Base-by-base conservation (phyloP, 2,888 invertebrate genomes). In the Oscheius sp. region DNA sequence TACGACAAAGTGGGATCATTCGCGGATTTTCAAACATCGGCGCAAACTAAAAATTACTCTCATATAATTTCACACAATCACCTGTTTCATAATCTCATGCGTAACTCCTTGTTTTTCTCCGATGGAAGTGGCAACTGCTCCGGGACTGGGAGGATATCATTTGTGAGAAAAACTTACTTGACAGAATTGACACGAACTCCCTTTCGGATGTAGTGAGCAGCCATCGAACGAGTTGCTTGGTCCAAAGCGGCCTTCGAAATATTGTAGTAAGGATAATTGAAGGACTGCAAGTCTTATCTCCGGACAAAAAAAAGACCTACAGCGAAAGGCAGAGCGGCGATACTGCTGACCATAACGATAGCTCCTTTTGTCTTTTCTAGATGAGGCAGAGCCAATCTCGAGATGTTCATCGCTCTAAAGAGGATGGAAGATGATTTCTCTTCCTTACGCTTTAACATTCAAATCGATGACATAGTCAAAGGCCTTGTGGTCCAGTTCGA, bases 341-440 rank as follows among this genome's bases (percentile, higher is more conserved):
- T 71, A 2, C 69, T 69, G 6, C 69, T 69, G 3, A 73, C 68
- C 63, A 70, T 72, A 3, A 74, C 58, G 17, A 74, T 64, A 50
- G 72, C 74, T 31, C 74, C 75, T 31, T 66, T 53, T 4, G 71
- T 37, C 15, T 71, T 48, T 12, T 55, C 57, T 33, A 73, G 25
- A 42, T 69, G 52, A 8, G 75, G 72, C 8, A 71, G 42, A 10
- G 63, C 66, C 29, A 72, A 63, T 12, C 71, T 52, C 1, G 69
- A 71, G 23, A 73, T 25, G 10, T 64, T 73, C n/a, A 75, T 39
- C 8, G 69, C 73, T 48, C 75, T 73, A 39, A 23, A 61, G 29
- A 27, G 23, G 3, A 23, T 27, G 17, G 34, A 2, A 5, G 17
- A 27, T n/a, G 15, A n/a, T n/a, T n/a, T n/a, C n/a, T n/a, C n/a